Evolutionary conservation across 2,113 vertebrate genomes (phyloP), one percentile per base, ranked within the genome.

Genomic region (Gymnorhina tibicen): DNA sequence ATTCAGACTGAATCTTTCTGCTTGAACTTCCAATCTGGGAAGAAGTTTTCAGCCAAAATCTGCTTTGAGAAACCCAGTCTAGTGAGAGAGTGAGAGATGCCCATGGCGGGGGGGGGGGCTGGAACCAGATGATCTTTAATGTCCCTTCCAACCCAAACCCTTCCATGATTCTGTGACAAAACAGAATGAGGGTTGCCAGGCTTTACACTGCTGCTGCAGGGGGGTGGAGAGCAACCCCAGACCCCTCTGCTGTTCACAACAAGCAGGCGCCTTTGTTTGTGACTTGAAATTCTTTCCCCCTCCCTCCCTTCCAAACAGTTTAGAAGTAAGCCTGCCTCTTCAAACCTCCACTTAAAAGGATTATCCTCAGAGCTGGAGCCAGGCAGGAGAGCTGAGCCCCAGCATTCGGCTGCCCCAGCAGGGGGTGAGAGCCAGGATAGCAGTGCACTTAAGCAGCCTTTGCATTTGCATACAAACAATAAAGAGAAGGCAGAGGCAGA

Each of bases 111-210:
- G 6, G 24, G 19, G 6, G 37, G 4, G 4, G 1, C 3, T 30
- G 46, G 53, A 39, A 18, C 6, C 10, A 21, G 24, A 6, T 39
- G 52, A 18, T 20, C 8, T 75, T 39, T 46, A 59, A 44, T 30
- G 20, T 7, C 39, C 10, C n/a, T 46, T 26, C 24, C n/a, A 53
- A 14, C 10, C 23, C 52, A 3, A 59, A 22, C 18, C 46, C 18
- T 46, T 14, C 28, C 20, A 24, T 6, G 3, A 22, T 19, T 55
- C 47, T 9, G 1, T 33, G 44, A 27, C 27, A 15, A 67, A 74
- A 24, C 0, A 59, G n/a, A 70, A 11, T 0, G 1, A 55, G 30
- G 1, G 0, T 5, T 85, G 27, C 23, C 28, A 62, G 1, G 1
- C 5, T 68, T 4, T 18, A 4, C 2, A 1, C 10, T 18, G 58